Base-by-base conservation (phyloP, 2,888 invertebrate species). In the Drosophila neotestacea region DNA sequence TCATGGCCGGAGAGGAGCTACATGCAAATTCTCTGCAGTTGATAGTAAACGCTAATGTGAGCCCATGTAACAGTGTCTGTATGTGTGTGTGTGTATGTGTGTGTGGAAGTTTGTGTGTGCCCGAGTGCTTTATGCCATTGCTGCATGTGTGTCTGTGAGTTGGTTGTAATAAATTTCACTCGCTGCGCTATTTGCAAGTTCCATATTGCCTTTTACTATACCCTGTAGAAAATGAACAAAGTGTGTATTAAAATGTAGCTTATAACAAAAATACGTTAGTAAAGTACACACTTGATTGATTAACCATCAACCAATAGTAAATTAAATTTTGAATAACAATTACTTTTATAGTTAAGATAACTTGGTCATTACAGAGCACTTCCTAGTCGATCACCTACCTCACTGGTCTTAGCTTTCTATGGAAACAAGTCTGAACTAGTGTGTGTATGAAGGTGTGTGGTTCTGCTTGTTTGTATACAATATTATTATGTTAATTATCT, bases 401-500 rank as follows among this genome's bases (percentile, higher is more conserved):
- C 13, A 3, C 1, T n/a, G 5, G 0, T 1, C 28, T 22, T 30
- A 10, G 0, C 16, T 42, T 11, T 32, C 42, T 32, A n/a, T 55
- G 30, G 9, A n/a, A 38, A 38, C 38, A 9, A 38, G 22, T 32
- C 32, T 42, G 32, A 42, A 32, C 32, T 42, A 42, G 41, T 22
- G 11, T 34, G 11, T 42, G 7, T n/a, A n/a, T 32, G n/a, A 16
- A 34, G 34, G 44, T 27, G 10, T 34, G n/a, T 6, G 10, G 4
- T 13, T 36, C 28, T 58, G 36, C 27, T 42, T n/a, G 9, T 44
- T 55, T 44, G 51, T 44, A 64, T 61, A 60, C 59, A 70, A 65
- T 77, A 70, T 82, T 79, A 82, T 88, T 85, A 56, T 81, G 88
- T 65, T 81, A 81, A 81, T 81, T 88, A 88, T 85, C 69, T 61